phyloP scores from a whole-genome alignment of 2,888 invertebrate species.

The Tanytarsus gracilentus region DNA sequence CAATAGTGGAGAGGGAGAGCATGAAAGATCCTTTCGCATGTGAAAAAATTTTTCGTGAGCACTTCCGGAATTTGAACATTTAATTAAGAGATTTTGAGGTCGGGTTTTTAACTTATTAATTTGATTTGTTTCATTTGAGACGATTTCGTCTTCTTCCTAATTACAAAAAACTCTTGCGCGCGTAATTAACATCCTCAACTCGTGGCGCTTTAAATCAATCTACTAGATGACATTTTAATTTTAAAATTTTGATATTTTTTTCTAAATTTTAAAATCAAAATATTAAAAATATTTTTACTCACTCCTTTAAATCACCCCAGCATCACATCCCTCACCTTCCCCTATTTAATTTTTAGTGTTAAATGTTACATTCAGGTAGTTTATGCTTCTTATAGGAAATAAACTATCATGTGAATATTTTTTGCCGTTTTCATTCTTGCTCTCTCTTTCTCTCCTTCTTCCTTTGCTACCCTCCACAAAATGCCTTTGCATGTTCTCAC shows the following conservation, averaged over 20 bases:
- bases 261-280: not conserved
- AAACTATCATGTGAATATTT: not conserved
- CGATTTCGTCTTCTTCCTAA: no score
- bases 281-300: not conserved
- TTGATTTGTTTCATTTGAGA: not conserved
- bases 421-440: not conserved
- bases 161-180: no score
- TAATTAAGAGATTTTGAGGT: not conserved
- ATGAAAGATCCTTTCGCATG: conserved; percentile 12
- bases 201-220: no score
- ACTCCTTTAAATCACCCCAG: not conserved
- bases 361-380: conserved; percentile 15
- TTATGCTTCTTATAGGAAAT: conserved; percentile 20
- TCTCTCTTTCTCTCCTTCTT: conserved; percentile 11
- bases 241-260: no score
- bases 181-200: no score
- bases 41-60: conserved; percentile 6
- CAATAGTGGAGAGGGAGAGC: not conserved
- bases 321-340: not conserved
- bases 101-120: no score
- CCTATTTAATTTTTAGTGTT: not conserved
- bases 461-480: not conserved
- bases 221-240: no score
- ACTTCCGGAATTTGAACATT: not conserved
- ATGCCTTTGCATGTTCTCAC: not conserved